Evolutionary conservation across 2,797 vertebrate genomes (phyloP).

Genomic region (Enoplosus armatus): DNA sequence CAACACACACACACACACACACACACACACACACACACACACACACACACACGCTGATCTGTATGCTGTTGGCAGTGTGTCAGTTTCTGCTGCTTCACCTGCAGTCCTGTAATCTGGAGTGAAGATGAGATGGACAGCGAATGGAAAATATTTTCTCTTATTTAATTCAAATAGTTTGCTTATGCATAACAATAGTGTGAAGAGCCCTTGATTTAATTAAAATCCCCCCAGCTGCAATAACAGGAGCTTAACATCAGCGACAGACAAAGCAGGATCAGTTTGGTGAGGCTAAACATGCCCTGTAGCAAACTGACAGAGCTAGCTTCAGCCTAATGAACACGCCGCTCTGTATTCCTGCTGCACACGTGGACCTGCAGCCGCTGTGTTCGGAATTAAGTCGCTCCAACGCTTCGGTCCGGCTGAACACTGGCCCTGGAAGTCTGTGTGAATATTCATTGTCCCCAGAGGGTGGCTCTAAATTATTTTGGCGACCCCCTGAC

Average conservation of each 20-base stretch:
- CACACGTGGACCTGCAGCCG: conserved; percentile 1
- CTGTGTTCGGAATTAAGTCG: conserved; percentile 20
- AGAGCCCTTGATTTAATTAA: conserved; percentile 56
- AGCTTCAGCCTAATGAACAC: conserved; percentile 30
- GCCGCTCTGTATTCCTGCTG: conserved; percentile 42
- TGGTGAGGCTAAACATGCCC: conserved; percentile 45
- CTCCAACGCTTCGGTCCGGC: conserved; percentile 1
- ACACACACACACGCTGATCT: conserved; percentile 25
- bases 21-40: conserved; percentile 9
- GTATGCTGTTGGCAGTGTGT: conserved; percentile 13
- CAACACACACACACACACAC: conserved; percentile 15
- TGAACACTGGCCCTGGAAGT: conserved; percentile 19
- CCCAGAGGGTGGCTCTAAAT: conserved; percentile 8
- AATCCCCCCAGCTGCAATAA: conserved; percentile 33
- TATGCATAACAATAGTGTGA: conserved; percentile 37
- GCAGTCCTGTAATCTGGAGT: conserved; percentile 18
- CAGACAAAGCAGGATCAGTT: conserved; percentile 32
- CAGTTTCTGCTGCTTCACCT: conserved; percentile 29
- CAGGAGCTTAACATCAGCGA: conserved; percentile 35
- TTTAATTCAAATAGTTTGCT: conserved; percentile 45
- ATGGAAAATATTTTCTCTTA: conserved; percentile 3
- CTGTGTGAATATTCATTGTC: conserved; percentile 23
- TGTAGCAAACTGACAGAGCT: conserved; percentile 30
- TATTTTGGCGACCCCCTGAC: conserved; percentile 15
- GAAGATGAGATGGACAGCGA: conserved; percentile 23